Percentiles rank a stretch among this genome's conserved stretches.
These are phyloP conservation scores for Tenthredo amoena DNA, from an alignment of 2,888 invertebrate species.

Conservation along the genomic window DNA sequence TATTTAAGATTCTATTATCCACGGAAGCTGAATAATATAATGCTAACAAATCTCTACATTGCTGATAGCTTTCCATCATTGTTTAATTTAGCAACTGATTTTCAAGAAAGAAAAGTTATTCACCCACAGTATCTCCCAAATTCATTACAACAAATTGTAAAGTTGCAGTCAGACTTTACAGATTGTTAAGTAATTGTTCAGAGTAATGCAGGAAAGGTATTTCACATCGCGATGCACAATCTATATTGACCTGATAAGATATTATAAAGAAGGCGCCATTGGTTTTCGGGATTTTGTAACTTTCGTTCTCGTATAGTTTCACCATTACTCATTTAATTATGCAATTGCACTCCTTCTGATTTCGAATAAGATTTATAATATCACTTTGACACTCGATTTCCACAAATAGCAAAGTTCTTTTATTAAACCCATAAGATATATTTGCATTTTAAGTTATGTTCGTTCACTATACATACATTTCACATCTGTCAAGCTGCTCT, in stretches of 20 bases:
- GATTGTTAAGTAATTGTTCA: neutral
- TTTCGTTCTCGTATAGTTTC: neutral
- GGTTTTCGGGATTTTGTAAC: neutral
- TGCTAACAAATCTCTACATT: neutral
- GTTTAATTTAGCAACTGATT: neutral
- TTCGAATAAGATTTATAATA: neutral
- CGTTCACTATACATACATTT: neutral
- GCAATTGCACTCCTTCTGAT: slow-evolving; percentile 10
- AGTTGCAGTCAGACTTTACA: neutral
- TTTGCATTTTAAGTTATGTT: slow-evolving; percentile 7
- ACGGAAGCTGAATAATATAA: slow-evolving; percentile 27
- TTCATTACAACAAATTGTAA: slow-evolving; percentile 1
- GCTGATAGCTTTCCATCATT: neutral
- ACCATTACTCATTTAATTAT: neutral
- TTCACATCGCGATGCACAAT: neutral
- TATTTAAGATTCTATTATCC: slow-evolving; percentile 47
- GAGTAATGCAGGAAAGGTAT: neutral
- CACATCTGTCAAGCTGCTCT: neutral
- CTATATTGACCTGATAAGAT: slow-evolving; percentile 9
- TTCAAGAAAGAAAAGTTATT: neutral
- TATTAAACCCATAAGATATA: neutral
- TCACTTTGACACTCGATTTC: neutral
- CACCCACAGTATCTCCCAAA: neutral
- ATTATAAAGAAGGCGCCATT: neutral
- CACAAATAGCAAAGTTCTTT: neutral